A percentile compares a stretch with the other conserved stretches of the same genome.
These are phyloP conservation scores for Cirrhinus mrigala DNA, from an alignment of 2,797 vertebrate species.

Conservation along the genomic window DNA sequence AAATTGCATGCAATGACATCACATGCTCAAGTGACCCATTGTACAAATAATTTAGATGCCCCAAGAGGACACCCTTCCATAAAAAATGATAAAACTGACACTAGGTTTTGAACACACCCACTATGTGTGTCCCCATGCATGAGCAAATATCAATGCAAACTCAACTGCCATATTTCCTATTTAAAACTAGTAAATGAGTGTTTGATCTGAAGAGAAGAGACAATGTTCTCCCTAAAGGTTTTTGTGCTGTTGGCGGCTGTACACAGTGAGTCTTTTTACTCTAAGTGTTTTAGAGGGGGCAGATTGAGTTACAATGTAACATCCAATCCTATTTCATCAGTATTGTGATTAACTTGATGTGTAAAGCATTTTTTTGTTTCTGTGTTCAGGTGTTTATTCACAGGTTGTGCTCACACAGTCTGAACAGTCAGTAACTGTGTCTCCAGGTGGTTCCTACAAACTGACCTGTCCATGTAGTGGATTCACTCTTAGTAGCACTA, in stretches of 20 bases:
- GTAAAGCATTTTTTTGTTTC: not conserved
- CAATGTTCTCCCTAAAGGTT: not conserved
- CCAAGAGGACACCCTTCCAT: too few species aligned
- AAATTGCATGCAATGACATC: not conserved
- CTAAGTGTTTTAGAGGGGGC: not conserved
- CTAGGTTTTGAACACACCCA: not conserved
- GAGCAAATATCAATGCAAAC: not conserved
- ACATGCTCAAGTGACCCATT: too few species aligned
- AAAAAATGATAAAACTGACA: too few species aligned
- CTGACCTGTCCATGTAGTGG: too few species aligned
- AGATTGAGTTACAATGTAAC: not conserved
- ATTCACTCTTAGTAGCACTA: not conserved
- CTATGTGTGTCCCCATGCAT: not conserved
- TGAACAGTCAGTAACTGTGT: too few species aligned
- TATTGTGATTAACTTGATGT: not conserved
- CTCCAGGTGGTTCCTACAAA: too few species aligned
- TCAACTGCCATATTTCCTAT: not conserved
- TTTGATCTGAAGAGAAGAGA: not conserved
- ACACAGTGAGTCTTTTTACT: slow-evolving; percentile 1
- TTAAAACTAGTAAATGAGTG: not conserved
- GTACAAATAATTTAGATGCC: too few species aligned
- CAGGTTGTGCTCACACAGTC: too few species aligned
- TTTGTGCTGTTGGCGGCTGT: slow-evolving; percentile 20
- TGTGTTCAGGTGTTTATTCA: not conserved
- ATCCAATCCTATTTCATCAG: not conserved